Evolutionary conservation across 2,888 invertebrate genomes (phyloP), one percentile per base, ranked within the genome.

Genomic region (Coremacera marginata): DNA sequence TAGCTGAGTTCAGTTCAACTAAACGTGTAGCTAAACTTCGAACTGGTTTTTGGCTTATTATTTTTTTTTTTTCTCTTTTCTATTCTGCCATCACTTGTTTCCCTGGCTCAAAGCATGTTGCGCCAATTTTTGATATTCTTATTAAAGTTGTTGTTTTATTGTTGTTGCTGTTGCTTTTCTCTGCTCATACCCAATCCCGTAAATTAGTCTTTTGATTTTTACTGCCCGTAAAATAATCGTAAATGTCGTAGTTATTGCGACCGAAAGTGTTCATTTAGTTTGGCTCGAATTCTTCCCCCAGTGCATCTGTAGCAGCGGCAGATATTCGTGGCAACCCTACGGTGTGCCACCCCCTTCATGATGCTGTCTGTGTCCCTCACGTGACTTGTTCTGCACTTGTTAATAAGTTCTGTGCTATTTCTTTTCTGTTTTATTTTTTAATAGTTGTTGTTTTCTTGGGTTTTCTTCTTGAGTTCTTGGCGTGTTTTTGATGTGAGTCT

Each of bases 151-250:
- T 1, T 44, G 37, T 37, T 37, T 37, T 37, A 8, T 37, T 37
- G 44, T 44, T 44, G 44, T 44, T 11, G 55, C 19, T 68, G 51
- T 51, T 16, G 49, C 68, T 49, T 14, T 27, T 22, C 49, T 51
- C 68, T 27, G 27, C 60, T 60, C 22, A 19, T 68, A 51, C 51
- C 79, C 83, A 82, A 81, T 86, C 86, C 86, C 84, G 87, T 88
- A 88, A 88, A 88, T 88, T 87, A 86, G 84, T 86, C 86, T 89
- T 88, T 88, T 89, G 88, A 89, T 88, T 89, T 89, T 89, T 89
- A 89, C 85, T 88, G 87, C 84, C 86, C 87, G 87, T 89, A 89
- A 89, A 89, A 89, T 89, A 88, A 89, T 89, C 88, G 88, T 88
- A 88, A 88, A 87, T 86, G 88, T 88, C 88, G 87, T 85, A 86